Base-by-base conservation (phyloP, 2,113 vertebrate genomes). In the Hyperopisus bebe region DNA sequence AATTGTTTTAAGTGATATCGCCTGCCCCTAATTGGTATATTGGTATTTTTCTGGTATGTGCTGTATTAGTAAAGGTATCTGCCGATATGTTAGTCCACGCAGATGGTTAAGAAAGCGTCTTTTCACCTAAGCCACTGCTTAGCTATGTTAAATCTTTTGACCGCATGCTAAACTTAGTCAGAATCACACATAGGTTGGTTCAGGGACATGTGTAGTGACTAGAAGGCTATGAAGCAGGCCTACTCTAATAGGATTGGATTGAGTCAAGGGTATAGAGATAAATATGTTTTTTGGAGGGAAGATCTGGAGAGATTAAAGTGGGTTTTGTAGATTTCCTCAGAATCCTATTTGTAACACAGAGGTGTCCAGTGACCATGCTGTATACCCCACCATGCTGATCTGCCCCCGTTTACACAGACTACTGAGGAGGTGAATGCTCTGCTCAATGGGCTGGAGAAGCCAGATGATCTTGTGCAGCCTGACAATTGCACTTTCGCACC, bases 401-500 rank as follows among this genome's bases (percentile, higher is more conserved):
- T 66, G 50, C 91, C 92, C 1, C 51, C 90, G 2, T 91, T n/a
- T 89, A 98, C 46, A 48, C 83, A 85, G 98, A 97, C 95, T 88
- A 92, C 93, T 0, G 94, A 97, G 91, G 97, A 98, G 80, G 92
- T 98, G 70, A 91, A 94, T 0, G 91, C 93, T 19, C 84, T 91
- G 10, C 88, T 98, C 82, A 95, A 96, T 0, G 93, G 95, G 8
- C 90, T 98, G 31, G 94, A 6, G 5, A 0, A 93, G 88, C 91
- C 94, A 89, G 93, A 93, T 47, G 92, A 94, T 5, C 21, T 11
- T 0, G 24, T 24, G 0, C 0, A 80, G 21, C 90, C 53, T 0
- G 50, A 6, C 62, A 95, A 91, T 58, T 2, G 17, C 0, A 90
- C 91, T 0, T 90, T 58, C 53, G 94, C 0, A 31, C 47, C 90